Evolutionary conservation across 1,140 invertebrate species (phyloP).

Genomic region (Aphelenchoides fujianensis): DNA sequence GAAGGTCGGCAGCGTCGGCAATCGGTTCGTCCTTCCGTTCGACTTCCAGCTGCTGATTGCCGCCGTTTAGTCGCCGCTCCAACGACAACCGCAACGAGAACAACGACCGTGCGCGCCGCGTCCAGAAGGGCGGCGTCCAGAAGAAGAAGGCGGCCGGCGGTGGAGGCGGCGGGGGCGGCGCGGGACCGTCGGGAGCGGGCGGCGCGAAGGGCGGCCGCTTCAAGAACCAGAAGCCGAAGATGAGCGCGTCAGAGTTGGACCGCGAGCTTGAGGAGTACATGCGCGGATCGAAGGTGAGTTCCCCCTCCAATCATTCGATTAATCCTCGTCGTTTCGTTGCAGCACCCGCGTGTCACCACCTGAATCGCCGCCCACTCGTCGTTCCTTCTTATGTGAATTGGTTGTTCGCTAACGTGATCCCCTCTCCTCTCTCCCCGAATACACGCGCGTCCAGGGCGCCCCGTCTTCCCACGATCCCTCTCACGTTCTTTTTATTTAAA

Average conservation of each 20-base stretch:
- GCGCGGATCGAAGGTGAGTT: not conserved
- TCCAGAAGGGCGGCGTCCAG: not conserved
- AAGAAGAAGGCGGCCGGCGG: too few relatives aligned
- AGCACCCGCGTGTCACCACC: not conserved
- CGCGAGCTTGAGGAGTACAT: conserved; percentile 14
- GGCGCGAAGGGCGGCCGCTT: not conserved
- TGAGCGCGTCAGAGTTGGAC: conserved; percentile 6
- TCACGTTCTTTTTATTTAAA: too few relatives aligned
- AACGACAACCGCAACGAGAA: not conserved
- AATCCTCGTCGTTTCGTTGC: not conserved
- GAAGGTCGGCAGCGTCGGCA: not conserved
- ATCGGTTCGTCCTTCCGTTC: not conserved
- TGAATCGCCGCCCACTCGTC: too few relatives aligned
- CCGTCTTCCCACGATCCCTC: too few relatives aligned
- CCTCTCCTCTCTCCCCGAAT: too few relatives aligned
- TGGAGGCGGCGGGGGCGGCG: not conserved
- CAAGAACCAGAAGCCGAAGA: not conserved
- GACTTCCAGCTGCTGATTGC: too few relatives aligned
- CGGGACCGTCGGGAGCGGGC: not conserved
- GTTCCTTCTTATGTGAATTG: too few relatives aligned
- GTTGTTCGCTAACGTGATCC: too few relatives aligned
- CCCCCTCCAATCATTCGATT: not conserved
- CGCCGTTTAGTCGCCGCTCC: too few relatives aligned
- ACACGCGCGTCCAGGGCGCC: too few relatives aligned
- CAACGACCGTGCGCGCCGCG: not conserved